These are phyloP conservation scores for Empis stercorea DNA, from an alignment of 2,888 invertebrate species.

Conservation along the genomic window DNA sequence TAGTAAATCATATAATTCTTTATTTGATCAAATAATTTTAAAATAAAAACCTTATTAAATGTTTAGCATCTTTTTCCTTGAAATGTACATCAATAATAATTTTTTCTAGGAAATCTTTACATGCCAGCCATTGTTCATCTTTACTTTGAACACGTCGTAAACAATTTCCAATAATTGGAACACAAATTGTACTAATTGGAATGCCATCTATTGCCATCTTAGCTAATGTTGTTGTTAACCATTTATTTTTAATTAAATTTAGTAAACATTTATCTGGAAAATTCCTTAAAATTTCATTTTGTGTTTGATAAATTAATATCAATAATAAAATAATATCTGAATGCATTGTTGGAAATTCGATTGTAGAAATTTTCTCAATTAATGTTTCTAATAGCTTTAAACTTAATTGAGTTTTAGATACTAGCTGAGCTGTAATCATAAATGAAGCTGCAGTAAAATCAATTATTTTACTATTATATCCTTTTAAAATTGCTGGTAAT, in stretches of 20 bases:
- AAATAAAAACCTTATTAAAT: slow-evolving; percentile 41
- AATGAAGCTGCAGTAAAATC: slow-evolving; percentile 65
- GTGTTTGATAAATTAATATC: slow-evolving; percentile 56
- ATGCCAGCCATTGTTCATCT: slow-evolving; percentile 37
- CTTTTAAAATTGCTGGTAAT: slow-evolving; percentile 56
- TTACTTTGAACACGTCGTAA: slow-evolving; percentile 41
- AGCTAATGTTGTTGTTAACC: slow-evolving; percentile 40
- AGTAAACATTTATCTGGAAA: slow-evolving; percentile 42
- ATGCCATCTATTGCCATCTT: slow-evolving; percentile 43
- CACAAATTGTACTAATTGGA: slow-evolving; percentile 43
- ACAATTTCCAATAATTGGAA: slow-evolving; percentile 42
- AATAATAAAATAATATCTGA: slow-evolving; percentile 52
- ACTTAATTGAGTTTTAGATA: slow-evolving; percentile 48
- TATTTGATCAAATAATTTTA: neutral
- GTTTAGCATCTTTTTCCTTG: slow-evolving; percentile 40
- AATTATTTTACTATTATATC: slow-evolving; percentile 49
- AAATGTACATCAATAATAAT: slow-evolving; percentile 49
- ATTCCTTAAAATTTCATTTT: slow-evolving; percentile 37
- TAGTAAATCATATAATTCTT: neutral
- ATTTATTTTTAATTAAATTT: slow-evolving; percentile 37
- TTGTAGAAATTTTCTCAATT: slow-evolving; percentile 44
- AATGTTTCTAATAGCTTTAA: slow-evolving; percentile 44
- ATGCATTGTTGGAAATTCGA: slow-evolving; percentile 40
- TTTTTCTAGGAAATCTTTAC: slow-evolving; percentile 42
- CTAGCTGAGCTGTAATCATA: slow-evolving; percentile 58